Conservation (phyloP, 2,888 invertebrate species). For the Nomada flava region DNA sequence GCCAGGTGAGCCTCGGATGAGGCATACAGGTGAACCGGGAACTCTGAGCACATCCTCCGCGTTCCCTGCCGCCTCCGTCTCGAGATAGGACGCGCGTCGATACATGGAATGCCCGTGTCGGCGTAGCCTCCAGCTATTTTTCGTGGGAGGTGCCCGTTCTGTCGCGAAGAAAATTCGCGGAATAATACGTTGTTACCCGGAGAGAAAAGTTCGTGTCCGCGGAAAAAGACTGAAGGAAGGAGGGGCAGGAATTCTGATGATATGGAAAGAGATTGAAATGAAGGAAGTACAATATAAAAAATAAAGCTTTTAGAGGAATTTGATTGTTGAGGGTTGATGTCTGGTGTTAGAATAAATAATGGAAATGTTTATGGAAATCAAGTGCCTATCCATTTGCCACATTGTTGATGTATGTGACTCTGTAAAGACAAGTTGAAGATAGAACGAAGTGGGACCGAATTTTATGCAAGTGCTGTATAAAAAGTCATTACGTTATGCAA, state of each 20-base stretch:
- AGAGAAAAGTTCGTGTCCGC: not conserved
- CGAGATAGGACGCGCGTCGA: conserved; percentile 49
- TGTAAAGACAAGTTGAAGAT: no score
- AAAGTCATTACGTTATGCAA: no score
- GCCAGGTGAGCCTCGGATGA: conserved; percentile 75
- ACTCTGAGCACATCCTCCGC: conserved; percentile 72
- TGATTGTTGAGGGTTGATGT: no score
- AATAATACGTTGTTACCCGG: conserved; percentile 10
- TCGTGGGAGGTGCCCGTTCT: conserved; percentile 47
- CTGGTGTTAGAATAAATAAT: no score
- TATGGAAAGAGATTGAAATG: not conserved
- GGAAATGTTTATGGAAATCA: no score
- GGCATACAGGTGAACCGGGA: conserved; percentile 81
- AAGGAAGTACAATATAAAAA: not conserved
- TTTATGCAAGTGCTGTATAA: not conserved
- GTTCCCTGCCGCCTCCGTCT: conserved; percentile 60
- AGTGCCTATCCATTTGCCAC: no score
- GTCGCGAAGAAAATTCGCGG: conserved; percentile 40
- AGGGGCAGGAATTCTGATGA: not conserved
- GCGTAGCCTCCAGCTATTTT: conserved; percentile 36
- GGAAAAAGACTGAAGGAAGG: not conserved
- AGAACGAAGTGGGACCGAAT: no score
- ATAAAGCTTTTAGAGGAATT: not conserved
- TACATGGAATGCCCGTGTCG: conserved; percentile 46
- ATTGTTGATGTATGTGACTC: no score